A percentile compares a stretch with the other conserved stretches of the same genome.
These are phyloP conservation scores for Panzeria rudis DNA, from an alignment of 2,888 invertebrate genomes.

Conservation along the genomic window DNA sequence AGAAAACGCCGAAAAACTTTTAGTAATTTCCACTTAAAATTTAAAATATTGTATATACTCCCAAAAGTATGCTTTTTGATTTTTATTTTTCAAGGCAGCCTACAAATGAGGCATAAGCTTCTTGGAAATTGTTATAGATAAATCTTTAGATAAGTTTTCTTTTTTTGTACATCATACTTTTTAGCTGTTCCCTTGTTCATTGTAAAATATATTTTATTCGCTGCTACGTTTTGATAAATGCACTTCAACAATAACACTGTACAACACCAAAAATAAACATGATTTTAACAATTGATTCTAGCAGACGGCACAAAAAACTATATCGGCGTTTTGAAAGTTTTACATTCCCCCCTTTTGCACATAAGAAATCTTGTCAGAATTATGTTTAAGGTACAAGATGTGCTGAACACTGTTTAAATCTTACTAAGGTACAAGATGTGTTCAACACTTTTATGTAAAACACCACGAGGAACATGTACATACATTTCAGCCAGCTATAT, in stretches of 20 bases:
- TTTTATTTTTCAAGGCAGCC: background rate
- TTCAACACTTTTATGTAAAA: too few relatives aligned
- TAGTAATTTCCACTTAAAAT: background rate
- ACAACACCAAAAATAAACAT: too few relatives aligned
- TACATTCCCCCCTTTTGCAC: too few relatives aligned
- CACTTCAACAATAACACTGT: constrained; percentile 4
- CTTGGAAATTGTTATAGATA: background rate
- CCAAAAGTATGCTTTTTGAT: constrained; percentile 14
- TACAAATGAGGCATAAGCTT: background rate
- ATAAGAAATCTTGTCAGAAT: too few relatives aligned
- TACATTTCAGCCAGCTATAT: too few relatives aligned
- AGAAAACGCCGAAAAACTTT: background rate
- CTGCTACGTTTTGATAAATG: background rate
- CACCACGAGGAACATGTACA: too few relatives aligned
- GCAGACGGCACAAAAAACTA: too few relatives aligned
- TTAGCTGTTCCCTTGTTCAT: background rate
- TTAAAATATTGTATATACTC: background rate
- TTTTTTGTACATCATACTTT: background rate
- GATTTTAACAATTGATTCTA: too few relatives aligned
- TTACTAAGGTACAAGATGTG: too few relatives aligned
- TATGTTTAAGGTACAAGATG: too few relatives aligned
- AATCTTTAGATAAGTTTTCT: background rate
- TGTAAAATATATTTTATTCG: background rate
- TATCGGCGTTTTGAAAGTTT: too few relatives aligned
- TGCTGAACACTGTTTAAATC: too few relatives aligned